Base-by-base conservation (phyloP, 2,888 invertebrate species). In the Cistogaster globosa region DNA sequence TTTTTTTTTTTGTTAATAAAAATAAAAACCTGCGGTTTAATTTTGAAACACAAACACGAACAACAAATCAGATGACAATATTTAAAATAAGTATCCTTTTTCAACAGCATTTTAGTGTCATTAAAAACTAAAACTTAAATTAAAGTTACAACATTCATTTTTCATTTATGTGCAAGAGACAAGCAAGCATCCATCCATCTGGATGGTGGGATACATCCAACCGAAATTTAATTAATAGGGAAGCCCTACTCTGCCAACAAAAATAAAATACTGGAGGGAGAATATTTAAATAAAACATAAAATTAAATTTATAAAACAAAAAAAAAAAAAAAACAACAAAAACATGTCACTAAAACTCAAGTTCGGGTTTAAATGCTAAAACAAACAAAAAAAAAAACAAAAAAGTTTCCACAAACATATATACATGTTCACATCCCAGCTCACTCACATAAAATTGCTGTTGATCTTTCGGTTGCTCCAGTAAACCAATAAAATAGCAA, bases 401-500 rank as follows among this genome's bases (percentile, higher is more conserved):
- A 6, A 3, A 51, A n/a, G n/a, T n/a, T 51, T 0, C 18, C 1
- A 26, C 1, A 26, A 26, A n/a, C n/a, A 5, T 42, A 14, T 42
- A 38, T 9, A 69, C 1, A 55, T n/a, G 11, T n/a, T 68, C 26
- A 51, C 62, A 51, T 1, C 2, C 72, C 32, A 3, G 8, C 48
- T 22, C 22, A 76, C 32, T 16, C 11, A n/a, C 16, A 51, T 12
- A 0, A 4, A 53, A 45, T 42, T 75, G 45, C 22, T 53, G 51
- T 9, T 51, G 62, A 18, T 67, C 42, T 26, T 68, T 51, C 67
- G 45, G 78, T 80, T 80, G 80, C 81, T 84, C 81, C 72, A 84
- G 63, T 78, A 85, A 85, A 82, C 84, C 85, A 85, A 85, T 85
- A 85, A 85, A 85, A 85, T 69, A 82, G 77, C 85, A 85, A 85